phyloP scores from a whole-genome alignment of 92 coral and sea anemone species.

The Phenganax stokvisi region DNA sequence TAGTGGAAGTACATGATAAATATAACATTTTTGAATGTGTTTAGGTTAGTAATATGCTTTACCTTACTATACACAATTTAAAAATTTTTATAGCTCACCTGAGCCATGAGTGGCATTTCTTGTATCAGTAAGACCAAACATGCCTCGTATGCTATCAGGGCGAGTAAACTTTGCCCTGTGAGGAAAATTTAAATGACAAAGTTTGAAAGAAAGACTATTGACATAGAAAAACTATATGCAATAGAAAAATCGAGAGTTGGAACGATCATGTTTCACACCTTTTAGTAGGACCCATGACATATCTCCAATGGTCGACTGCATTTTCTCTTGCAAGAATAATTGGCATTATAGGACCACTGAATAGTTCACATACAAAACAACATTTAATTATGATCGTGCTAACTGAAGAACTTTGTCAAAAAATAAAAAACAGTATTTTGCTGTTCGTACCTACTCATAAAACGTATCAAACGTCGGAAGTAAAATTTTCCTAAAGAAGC shows the following conservation, averaged over 20 bases:
- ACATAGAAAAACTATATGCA: too few species aligned
- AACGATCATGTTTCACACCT: slow-evolving; percentile 39
- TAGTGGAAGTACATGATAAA: background rate
- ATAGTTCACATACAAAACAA: background rate
- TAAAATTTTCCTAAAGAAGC: slow-evolving; percentile 67
- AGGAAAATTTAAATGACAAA: background rate
- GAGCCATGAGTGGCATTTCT: slow-evolving; percentile 96
- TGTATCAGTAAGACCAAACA: slow-evolving; percentile 86
- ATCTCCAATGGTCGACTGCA: slow-evolving; percentile 74
- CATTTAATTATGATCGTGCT: background rate
- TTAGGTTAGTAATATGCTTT: too few species aligned
- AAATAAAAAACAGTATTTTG: background rate
- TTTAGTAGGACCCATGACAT: slow-evolving; percentile 88
- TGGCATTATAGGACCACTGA: slow-evolving; percentile 83
- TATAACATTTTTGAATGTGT: too few species aligned
- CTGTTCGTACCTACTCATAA: slow-evolving; percentile 77
- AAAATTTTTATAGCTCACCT: slow-evolving; percentile 41
- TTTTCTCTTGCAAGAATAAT: slow-evolving; percentile 73
- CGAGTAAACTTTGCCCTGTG: slow-evolving; percentile 69
- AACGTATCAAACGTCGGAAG: slow-evolving; percentile 74
- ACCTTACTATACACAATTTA: too few species aligned
- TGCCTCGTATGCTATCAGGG: slow-evolving; percentile 78
- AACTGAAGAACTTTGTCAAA: background rate
- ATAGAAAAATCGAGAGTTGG: too few species aligned
- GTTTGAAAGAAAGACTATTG: background rate